Conservation (phyloP, 2,797 vertebrate genomes). For the Peromyscus nudipes region DNA sequence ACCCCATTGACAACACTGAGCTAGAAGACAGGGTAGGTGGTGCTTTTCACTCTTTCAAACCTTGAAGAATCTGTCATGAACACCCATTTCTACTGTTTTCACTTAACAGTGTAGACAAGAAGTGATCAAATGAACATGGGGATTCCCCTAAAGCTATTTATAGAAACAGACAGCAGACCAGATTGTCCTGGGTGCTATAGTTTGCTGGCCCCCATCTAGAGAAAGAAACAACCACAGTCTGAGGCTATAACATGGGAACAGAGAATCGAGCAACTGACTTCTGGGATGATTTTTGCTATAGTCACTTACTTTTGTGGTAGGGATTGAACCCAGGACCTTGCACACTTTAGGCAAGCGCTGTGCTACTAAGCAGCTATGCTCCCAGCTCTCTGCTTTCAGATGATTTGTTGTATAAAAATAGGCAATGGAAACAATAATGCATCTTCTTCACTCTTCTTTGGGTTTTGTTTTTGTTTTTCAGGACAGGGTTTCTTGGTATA, state of each 20-base stretch:
- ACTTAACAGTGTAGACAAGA: not conserved
- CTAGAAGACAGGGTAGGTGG: not conserved
- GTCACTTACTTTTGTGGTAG: not conserved
- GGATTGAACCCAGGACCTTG: not conserved
- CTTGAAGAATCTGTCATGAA: not conserved
- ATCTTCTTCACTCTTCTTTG: not conserved
- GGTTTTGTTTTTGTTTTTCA: not conserved
- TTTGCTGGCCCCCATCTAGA: not conserved
- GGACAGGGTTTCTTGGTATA: not conserved
- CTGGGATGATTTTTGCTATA: not conserved
- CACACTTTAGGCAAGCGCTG: not conserved
- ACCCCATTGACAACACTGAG: not conserved
- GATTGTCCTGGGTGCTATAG: not conserved
- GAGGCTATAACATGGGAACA: not conserved
- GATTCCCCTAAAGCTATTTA: constrained; percentile 15
- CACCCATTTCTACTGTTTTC: not conserved
- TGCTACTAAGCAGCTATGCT: not conserved
- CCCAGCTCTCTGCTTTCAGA: not conserved
- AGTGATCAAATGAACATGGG: not conserved
- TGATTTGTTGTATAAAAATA: not conserved
- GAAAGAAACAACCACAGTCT: not conserved
- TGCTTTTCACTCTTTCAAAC: not conserved
- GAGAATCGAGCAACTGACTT: not conserved
- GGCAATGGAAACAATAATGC: not conserved
- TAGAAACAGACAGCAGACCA: not conserved